These are phyloP conservation scores for Orchesella cincta DNA, from an alignment of 1,140 invertebrate species.

Conservation along the genomic window DNA sequence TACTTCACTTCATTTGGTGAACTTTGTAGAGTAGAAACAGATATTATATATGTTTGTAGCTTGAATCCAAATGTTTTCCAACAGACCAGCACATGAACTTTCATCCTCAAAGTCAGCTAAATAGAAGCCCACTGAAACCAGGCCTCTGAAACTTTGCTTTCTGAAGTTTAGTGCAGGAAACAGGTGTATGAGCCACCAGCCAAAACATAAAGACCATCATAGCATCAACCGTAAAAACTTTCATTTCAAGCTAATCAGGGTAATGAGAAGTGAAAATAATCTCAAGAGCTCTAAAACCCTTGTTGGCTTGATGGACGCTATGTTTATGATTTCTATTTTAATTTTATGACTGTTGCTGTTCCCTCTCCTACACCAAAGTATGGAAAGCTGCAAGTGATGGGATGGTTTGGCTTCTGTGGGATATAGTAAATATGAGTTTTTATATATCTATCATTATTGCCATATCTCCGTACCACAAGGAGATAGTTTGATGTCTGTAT, in stretches of 20 bases:
- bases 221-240: neutral
- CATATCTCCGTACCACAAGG: neutral
- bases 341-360: neutral
- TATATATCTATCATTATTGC: neutral
- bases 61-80: neutral
- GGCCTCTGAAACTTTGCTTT: no score
- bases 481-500: neutral
- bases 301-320: no score
- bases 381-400: no score
- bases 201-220: neutral
- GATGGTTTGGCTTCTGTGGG: no score
- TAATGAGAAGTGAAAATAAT: constrained; percentile 10
- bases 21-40: neutral
- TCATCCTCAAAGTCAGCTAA: neutral
- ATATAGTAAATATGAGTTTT: no score
- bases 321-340: constrained; percentile 10
- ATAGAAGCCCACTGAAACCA: no score
- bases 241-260: neutral
- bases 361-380: neutral
- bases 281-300: neutral
- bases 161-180: neutral
- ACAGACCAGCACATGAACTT: neutral
- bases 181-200: neutral
- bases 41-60: neutral
- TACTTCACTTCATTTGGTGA: neutral